Evolutionary conservation across 1,140 invertebrate species (phyloP), one percentile per base, ranked within the genome.

Genomic region (Magallana gigas): DNA sequence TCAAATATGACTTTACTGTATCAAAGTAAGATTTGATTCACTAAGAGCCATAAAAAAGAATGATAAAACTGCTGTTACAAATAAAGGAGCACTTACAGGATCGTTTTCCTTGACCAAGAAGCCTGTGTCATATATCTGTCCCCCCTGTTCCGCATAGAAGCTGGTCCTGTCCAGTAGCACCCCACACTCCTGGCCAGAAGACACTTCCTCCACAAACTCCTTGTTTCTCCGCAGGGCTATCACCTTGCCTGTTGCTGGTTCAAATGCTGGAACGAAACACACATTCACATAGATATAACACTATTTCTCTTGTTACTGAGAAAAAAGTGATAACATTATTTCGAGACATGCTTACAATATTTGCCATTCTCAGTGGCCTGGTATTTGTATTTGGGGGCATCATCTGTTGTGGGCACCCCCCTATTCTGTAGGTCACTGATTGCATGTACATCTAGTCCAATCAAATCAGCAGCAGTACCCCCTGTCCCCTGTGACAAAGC

Each of bases 41-140:
- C 36, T 48, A 48, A 5, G 36, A 48, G 36, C 36, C 3, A 48
- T 48, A 48, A 48, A 48, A 48, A 48, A 48, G 36, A 48, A 48
- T 48, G 36, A 48, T 48, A 48, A 48, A 48, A 48, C 36, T 48
- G 36, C 36, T 2, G 36, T 48, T 48, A 48, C 36, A 4, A 48
- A 48, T 5, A 48, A 5, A 48, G 3, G 36, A 48, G 48, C 16
- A 12, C 62, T 91, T 93, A 96, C 96, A 91, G 98, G 97, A 95
- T 98, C 97, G 82, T 96, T 96, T 23, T 96, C 95, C 96, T 99
- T 99, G 0, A 97, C 97, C 93, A 99, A 96, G 91, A 98, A 99
- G 23, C 99, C 99, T 94, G 98, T 98, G 95, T 99, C 99, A 94
- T 97, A 99, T 91, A 99, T 98, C 95, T 99, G 99, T 16, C 99